These are phyloP conservation scores for Cardiocondyla obscurior DNA, from an alignment of 1,140 invertebrate genomes.

Conservation along the genomic window DNA sequence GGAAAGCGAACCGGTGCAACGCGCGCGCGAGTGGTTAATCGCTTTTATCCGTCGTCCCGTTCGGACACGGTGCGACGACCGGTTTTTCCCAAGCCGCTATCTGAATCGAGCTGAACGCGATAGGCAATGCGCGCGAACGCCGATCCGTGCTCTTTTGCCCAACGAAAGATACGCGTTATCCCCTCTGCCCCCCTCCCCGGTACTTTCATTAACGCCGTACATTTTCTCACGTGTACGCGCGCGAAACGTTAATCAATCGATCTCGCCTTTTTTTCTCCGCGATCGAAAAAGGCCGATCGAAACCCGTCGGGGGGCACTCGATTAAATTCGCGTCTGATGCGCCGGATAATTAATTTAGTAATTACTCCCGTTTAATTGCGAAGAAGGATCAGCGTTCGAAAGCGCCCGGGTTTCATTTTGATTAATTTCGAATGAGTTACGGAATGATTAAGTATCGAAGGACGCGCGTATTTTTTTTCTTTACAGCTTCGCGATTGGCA, in stretches of 20 bases:
- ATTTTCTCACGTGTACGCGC: neutral
- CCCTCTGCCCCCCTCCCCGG: neutral
- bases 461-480: neutral
- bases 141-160: slow-evolving; percentile 26
- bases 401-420: neutral
- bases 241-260: neutral
- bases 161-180: slow-evolving; percentile 58
- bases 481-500: neutral
- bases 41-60: slow-evolving; percentile 24
- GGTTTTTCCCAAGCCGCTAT: slow-evolving; percentile 40
- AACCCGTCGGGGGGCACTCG: neutral
- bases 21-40: slow-evolving; percentile 34
- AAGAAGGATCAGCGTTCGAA: neutral
- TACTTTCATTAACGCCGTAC: slow-evolving; percentile 47
- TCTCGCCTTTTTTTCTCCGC: neutral
- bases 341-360: slow-evolving; percentile 59
- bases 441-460: neutral
- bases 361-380: slow-evolving; percentile 52
- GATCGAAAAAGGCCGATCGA: neutral
- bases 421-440: neutral
- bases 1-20: slow-evolving; percentile 41
- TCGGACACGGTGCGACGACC: slow-evolving; percentile 20
- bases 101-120: slow-evolving; percentile 50
- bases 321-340: neutral
- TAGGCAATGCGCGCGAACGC: slow-evolving; percentile 14